These are phyloP conservation scores for Ctenodactylus gundi DNA, from an alignment of 2,113 vertebrate species.

Conservation along the genomic window DNA sequence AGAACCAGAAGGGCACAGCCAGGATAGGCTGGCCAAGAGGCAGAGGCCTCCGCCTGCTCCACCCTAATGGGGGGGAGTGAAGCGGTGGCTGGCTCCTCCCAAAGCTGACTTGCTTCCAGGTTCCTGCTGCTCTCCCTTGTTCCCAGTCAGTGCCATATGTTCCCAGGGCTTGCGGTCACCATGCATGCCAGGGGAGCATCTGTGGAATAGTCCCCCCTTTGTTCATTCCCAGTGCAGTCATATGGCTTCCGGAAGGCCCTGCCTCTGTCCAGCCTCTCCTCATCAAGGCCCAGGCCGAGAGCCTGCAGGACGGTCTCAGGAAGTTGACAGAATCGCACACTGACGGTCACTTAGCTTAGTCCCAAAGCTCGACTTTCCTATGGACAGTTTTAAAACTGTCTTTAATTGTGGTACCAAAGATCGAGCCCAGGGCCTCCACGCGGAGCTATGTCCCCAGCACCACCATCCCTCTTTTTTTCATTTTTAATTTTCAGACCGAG, in stretches of 20 bases:
- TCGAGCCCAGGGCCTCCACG: too few relatives aligned
- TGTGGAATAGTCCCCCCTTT: conserved; percentile 26
- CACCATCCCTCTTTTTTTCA: too few relatives aligned
- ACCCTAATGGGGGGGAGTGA: too few relatives aligned
- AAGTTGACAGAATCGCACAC: background rate
- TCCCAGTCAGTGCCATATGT: conserved; percentile 45
- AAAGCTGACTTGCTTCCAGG: background rate
- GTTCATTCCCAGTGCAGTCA: conserved; percentile 27
- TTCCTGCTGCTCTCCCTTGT: background rate
- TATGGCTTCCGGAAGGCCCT: background rate
- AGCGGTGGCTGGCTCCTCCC: background rate
- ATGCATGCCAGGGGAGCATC: conserved; percentile 26
- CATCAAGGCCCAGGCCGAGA: fast-evolving
- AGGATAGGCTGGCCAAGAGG: background rate
- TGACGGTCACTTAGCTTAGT: background rate
- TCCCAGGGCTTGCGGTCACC: conserved; percentile 53
- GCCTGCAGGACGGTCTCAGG: background rate
- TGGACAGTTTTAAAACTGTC: background rate
- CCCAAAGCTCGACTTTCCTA: background rate
- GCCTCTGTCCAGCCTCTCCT: background rate
- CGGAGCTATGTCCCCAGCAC: too few relatives aligned
- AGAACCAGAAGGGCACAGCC: background rate
- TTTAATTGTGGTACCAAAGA: too few relatives aligned
- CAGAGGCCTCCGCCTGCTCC: background rate
- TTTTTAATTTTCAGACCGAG: too few relatives aligned